Base-by-base conservation (phyloP, 2,113 vertebrate species). In the Typhlomys cinereus region DNA sequence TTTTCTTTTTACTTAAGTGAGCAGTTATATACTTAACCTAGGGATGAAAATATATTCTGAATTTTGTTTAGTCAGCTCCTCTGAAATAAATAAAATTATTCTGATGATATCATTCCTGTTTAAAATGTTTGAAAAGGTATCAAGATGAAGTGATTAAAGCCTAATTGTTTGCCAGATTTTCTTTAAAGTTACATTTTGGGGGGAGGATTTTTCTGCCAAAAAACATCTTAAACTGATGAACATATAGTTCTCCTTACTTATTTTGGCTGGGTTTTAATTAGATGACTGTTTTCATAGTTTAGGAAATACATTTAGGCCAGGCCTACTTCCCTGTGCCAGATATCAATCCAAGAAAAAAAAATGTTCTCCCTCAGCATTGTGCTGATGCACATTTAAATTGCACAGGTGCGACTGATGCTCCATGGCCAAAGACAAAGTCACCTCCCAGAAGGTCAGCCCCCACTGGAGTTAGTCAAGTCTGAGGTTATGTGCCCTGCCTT, bases 211-310 rank as follows among this genome's bases (percentile, higher is more conserved):
- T 74, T 67, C 25, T 96, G 96, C 97, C 96, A 97, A 95, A 96
- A 97, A 96, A 70, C 93, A 95, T 97, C 94, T 97, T 97, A 97
- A 96, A 91, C 73, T 95, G 94, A 96, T 96, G 96, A 97, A 95
- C 89, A 89, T 92, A 79, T 41, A 96, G 91, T 96, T 94, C 94
- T 93, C 82, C 11, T 85, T 46, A 76, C 89, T 92, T 92, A 85
- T 88, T 96, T 93, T 94, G 95, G 94, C 87, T 52, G n/a, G 6
- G 79, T 79, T 95, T 96, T 96, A 96, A 96, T 97, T 91, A 95
- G 88, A 94, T 91, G 85, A 91, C 93, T 96, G 73, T 85, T 94
- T 95, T 91, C 87, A 91, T 95, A 85, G 91, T 94, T 92, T 91
- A 82, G 44, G 89, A 93, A 95, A 95, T 95, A 88, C 61, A 95